These are phyloP conservation scores for Pachydiplax longipennis DNA, from an alignment of 2,888 invertebrate genomes.

Conservation along the genomic window DNA sequence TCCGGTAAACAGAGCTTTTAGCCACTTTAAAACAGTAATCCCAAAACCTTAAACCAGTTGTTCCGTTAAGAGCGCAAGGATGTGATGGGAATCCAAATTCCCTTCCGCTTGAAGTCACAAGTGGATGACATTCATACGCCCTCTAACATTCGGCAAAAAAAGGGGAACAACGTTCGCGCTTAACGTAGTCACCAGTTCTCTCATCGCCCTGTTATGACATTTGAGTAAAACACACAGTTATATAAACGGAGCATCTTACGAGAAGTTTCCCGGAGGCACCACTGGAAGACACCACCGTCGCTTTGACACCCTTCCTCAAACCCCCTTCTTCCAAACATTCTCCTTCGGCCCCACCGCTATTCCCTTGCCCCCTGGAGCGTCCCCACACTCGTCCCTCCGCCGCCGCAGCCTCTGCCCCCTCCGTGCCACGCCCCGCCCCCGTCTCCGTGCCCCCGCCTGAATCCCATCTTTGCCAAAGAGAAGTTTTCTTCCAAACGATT, in stretches of 20 bases:
- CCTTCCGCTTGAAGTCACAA: neutral
- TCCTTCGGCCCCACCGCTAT: neutral
- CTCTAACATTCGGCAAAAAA: neutral
- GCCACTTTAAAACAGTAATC: neutral
- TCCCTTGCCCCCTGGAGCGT: neutral
- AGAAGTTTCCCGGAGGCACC: constrained; percentile 25
- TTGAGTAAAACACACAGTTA: constrained; percentile 3
- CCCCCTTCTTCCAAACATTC: neutral
- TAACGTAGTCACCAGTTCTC: neutral
- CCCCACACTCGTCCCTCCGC: neutral
- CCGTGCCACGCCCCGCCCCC: neutral
- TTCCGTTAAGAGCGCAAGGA: neutral
- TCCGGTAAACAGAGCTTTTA: neutral
- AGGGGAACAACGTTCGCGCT: neutral
- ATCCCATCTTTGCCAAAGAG: constrained; percentile 41
- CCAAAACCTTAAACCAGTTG: neutral
- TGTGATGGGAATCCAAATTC: neutral
- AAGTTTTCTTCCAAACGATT: constrained; percentile 44
- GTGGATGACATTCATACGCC: neutral
- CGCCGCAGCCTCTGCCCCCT: neutral
- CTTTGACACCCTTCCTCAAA: neutral
- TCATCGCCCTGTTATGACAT: neutral
- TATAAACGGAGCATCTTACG: neutral
- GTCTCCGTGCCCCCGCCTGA: neutral
- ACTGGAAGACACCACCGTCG: constrained; percentile 23